Evolutionary conservation across 2,888 invertebrate species (phyloP).

Genomic region (Tachina lurida): DNA sequence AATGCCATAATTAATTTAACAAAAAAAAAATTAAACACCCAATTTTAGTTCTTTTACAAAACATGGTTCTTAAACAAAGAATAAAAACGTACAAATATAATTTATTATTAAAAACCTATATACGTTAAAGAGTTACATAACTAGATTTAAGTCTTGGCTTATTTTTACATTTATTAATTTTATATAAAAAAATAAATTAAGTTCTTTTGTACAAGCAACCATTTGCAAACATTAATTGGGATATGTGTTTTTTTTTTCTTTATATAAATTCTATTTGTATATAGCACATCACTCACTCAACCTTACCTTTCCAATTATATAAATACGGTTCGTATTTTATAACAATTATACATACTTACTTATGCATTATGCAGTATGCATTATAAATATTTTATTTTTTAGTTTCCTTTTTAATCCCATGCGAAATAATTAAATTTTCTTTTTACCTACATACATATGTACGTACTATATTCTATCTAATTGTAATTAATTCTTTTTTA

Average conservation of each 20-base stretch:
- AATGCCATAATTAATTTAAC: slow-evolving; percentile 13
- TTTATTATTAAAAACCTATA: slow-evolving; percentile 10
- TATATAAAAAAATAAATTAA: slow-evolving; percentile 14
- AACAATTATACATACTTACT: slow-evolving; percentile 7
- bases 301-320: slow-evolving; percentile 18
- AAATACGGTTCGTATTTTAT: neutral
- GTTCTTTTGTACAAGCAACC: slow-evolving; percentile 7
- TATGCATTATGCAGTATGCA: neutral
- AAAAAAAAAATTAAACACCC: slow-evolving; percentile 20
- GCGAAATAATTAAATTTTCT: slow-evolving; percentile 1
- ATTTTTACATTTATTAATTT: neutral
- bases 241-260: slow-evolving; percentile 14
- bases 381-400: slow-evolving; percentile 32
- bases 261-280: slow-evolving; percentile 32
- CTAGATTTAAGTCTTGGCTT: slow-evolving; percentile 34
- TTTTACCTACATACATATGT: neutral
- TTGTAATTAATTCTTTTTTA: slow-evolving; percentile 57
- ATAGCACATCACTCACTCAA: slow-evolving; percentile 12
- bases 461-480: slow-evolving; percentile 39
- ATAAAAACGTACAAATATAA: slow-evolving; percentile 56
- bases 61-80: slow-evolving; percentile 54
- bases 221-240: neutral
- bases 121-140: neutral
- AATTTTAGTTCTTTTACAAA: slow-evolving; percentile 34
- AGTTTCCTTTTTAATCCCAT: neutral